Base-by-base conservation (phyloP, 2,888 invertebrate genomes). In the Globia sparganii region DNA sequence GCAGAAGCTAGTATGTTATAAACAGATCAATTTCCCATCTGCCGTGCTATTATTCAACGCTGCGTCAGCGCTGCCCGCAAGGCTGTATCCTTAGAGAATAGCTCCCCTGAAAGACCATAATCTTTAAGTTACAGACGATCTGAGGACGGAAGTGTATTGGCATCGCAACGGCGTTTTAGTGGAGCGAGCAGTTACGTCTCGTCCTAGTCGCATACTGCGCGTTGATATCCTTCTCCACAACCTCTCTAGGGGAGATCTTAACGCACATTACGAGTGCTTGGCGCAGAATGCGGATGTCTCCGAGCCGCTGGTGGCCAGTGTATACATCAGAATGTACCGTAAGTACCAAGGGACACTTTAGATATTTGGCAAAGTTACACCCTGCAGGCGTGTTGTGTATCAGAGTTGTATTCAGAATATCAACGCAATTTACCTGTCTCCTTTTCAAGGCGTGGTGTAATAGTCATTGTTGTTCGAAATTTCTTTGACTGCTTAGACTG, bases 211-310 rank as follows among this genome's bases (percentile, higher is more conserved):
- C n/a, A 82, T 92, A 43, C 73, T 93, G 18, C 90, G 92, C 1
- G 37, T 28, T 5, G 40, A 91, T 0, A 88, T 94, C 59, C 89
- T 77, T 59, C 86, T 93, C 25, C 76, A 61, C 21, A 93, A 93
- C 81, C 87, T 91, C 0, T 89, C 93, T 1, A 91, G 96, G 0
- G 87, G 80, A 11, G 95, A 96, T 4, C 87, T 94, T 0, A 92
- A 94, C 83, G 93, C 94, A 0, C 93, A 92, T 66, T 96, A 94
- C 78, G 94, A 94, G 71, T 96, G 96, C 74, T 75, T 94, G 0
- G 93, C 93, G 0, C 93, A 94, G 49, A 95, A 95, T 76, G 91
- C 95, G 31, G 96, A 96, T 71, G 94, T 95, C 72, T 93, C 95
- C 0, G 93, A 93, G 0, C 95, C 95, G 0, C 82, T 94, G 6